Evolutionary conservation across 1,140 invertebrate genomes (phyloP).

Genomic region (Drosophila quadrilineata): DNA sequence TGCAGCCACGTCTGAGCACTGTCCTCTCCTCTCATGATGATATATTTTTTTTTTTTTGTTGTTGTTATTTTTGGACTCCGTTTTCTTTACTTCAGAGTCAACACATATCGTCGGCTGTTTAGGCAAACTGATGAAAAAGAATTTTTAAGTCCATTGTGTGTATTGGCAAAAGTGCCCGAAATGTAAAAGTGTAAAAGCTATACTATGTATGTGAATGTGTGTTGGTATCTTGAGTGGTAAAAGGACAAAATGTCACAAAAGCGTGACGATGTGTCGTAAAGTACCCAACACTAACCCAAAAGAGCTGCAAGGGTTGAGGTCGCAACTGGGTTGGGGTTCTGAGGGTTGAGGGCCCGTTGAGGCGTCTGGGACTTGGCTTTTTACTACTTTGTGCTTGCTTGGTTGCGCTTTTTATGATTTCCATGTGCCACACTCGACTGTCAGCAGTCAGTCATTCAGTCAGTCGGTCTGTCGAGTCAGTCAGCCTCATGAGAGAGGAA

Average conservation of each 20-base stretch:
- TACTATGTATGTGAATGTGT: slow-evolving; percentile 3
- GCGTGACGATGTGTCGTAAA: slow-evolving; percentile 80
- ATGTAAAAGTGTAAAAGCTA: slow-evolving; percentile 31
- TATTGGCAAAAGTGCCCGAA: slow-evolving; percentile 57
- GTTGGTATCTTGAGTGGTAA: slow-evolving; percentile 56
- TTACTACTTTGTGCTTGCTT: slow-evolving; percentile 43
- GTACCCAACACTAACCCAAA: slow-evolving; percentile 59
- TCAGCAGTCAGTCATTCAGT: slow-evolving; percentile 50
- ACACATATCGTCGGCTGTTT: slow-evolving; percentile 26
- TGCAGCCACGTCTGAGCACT: slow-evolving; percentile 46
- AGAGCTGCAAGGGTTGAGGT: slow-evolving; percentile 22
- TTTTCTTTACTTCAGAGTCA: slow-evolving; percentile 21
- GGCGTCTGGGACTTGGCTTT: slow-evolving; percentile 35
- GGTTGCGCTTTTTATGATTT: slow-evolving; percentile 49
- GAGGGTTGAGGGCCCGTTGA: slow-evolving; percentile 16
- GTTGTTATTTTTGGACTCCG: slow-evolving; percentile 30
- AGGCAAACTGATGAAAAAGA: slow-evolving; percentile 65
- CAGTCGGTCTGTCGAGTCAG: no score
- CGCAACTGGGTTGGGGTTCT: not conserved
- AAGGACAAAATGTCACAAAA: slow-evolving; percentile 80
- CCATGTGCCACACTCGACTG: slow-evolving; percentile 43
- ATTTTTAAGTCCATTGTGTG: slow-evolving; percentile 75
- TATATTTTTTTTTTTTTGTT: no score
- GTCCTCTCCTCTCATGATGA: no score
- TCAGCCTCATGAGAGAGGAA: no score